phyloP scores from a whole-genome alignment of 1,140 invertebrate genomes.

The Pachyrhynchus sulphureomaculatus region DNA sequence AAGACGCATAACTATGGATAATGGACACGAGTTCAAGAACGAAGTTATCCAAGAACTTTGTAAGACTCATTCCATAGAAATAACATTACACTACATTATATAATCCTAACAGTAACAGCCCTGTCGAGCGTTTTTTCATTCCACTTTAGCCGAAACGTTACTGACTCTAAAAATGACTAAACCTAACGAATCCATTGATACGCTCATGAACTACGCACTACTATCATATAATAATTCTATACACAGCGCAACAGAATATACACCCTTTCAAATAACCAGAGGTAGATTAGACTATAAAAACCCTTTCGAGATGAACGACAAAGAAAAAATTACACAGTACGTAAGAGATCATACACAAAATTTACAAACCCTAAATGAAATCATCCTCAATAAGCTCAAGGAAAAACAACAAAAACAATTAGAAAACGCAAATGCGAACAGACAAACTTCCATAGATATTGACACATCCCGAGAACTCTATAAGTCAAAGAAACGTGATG shows the following conservation, averaged over 20 bases:
- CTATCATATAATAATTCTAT: conserved; percentile 9
- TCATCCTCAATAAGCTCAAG: too few species aligned
- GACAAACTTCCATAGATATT: too few species aligned
- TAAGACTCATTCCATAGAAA: conserved; percentile 1
- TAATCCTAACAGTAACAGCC: conserved; percentile 3
- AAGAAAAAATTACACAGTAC: too few species aligned
- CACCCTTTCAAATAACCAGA: too few species aligned
- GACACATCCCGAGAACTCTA: conserved; percentile 1
- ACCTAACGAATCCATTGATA: background rate
- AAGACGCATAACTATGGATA: background rate
- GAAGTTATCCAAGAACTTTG: background rate
- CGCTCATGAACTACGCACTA: conserved; percentile 3
- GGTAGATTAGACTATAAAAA: too few species aligned
- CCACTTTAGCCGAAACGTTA: background rate
- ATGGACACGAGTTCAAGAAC: conserved; percentile 6
- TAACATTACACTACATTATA: background rate
- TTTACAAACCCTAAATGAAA: too few species aligned
- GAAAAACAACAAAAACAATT: too few species aligned
- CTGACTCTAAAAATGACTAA: background rate
- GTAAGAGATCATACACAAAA: too few species aligned
- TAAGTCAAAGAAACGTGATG: background rate
- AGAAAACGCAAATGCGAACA: too few species aligned
- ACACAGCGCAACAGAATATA: too few species aligned
- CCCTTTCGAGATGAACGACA: too few species aligned
- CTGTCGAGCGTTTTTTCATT: conserved; percentile 12